These are phyloP conservation scores for Arrhopalites spinosus DNA, from an alignment of 2,888 invertebrate species.

Conservation along the genomic window DNA sequence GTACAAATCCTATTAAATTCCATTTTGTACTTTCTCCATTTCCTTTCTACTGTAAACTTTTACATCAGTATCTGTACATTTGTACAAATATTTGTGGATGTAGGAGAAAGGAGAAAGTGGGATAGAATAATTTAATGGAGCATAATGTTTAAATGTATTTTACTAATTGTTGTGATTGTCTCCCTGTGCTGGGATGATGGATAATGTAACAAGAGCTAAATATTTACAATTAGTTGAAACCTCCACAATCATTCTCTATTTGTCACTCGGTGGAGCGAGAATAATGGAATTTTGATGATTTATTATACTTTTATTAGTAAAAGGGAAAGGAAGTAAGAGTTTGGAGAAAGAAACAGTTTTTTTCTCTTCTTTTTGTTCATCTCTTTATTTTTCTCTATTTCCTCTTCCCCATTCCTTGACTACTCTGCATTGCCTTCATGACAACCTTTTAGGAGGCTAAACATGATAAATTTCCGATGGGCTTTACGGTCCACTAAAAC, in stretches of 20 bases:
- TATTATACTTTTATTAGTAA: conserved; percentile 21
- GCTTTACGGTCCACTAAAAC: conserved; percentile 3
- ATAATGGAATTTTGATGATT: conserved; percentile 26
- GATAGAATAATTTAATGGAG: no score
- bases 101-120: no score
- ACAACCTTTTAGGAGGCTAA: conserved; percentile 29
- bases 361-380: background rate
- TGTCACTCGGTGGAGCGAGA: conserved; percentile 4
- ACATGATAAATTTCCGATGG: conserved; percentile 30
- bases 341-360: background rate
- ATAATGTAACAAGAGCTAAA: background rate
- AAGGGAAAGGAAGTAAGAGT: background rate
- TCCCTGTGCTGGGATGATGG: no score
- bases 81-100: no score
- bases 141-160: no score
- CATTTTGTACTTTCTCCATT: background rate
- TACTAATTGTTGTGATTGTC: no score
- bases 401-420: background rate
- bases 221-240: background rate
- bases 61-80: background rate
- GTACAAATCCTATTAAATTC: background rate
- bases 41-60: background rate
- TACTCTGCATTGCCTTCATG: background rate
- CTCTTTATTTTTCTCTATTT: background rate
- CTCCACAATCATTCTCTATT: conserved; percentile 2